These are phyloP conservation scores for Apocheima hispidaria DNA, from an alignment of 2,888 invertebrate species.

Conservation along the genomic window DNA sequence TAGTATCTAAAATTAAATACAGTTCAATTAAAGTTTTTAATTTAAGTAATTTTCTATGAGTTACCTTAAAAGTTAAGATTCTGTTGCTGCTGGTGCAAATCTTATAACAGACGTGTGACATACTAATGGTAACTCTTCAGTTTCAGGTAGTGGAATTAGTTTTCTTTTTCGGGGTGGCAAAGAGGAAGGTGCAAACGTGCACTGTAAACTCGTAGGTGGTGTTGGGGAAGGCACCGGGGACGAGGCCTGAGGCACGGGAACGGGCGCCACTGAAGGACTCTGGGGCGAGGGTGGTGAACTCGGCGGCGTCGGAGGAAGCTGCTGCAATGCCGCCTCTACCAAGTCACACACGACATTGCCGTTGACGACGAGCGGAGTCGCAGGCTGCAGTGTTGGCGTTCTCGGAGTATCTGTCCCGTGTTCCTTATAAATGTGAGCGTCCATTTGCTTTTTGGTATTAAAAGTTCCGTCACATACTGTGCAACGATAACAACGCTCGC, in stretches of 20 bases:
- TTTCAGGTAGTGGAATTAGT: slow-evolving; percentile 90
- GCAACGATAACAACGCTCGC: slow-evolving; percentile 96
- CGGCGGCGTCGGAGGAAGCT: slow-evolving; percentile 86
- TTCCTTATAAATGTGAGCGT: slow-evolving; percentile 90
- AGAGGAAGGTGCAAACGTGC: slow-evolving; percentile 77
- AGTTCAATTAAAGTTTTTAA: neutral
- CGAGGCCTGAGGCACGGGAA: slow-evolving; percentile 49
- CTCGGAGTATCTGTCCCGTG: slow-evolving; percentile 84
- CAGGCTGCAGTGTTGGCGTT: slow-evolving; percentile 59
- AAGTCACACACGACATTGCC: slow-evolving; percentile 78
- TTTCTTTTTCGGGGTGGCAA: slow-evolving; percentile 93
- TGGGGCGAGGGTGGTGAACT: slow-evolving; percentile 84
- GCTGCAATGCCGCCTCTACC: slow-evolving; percentile 79
- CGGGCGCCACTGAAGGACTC: slow-evolving; percentile 69
- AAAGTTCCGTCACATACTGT: slow-evolving; percentile 96
- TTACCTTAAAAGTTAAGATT: slow-evolving; percentile 18
- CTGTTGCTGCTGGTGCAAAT: slow-evolving; percentile 90
- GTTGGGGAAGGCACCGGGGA: slow-evolving; percentile 62
- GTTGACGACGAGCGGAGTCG: slow-evolving; percentile 64
- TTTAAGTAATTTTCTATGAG: neutral
- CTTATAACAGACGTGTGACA: slow-evolving; percentile 92
- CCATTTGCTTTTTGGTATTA: slow-evolving; percentile 96
- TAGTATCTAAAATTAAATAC: slow-evolving; percentile 9
- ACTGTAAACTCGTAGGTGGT: slow-evolving; percentile 69
- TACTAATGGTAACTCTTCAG: slow-evolving; percentile 80